Evolutionary conservation across 2,797 vertebrate species (phyloP).

Genomic region (Zalophus californianus): DNA sequence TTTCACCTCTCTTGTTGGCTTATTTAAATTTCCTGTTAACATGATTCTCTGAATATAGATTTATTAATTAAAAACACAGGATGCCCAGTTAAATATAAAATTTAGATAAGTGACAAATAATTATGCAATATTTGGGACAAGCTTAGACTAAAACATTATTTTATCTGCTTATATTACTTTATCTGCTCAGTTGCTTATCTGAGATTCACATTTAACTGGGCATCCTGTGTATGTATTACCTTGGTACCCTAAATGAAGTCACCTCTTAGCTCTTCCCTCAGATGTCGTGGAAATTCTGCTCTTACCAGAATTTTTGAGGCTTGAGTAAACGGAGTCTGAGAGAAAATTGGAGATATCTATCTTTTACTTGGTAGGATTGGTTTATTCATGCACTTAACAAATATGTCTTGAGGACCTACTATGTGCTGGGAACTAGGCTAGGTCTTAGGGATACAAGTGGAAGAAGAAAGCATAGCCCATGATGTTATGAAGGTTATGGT

Average conservation of each 20-base stretch:
- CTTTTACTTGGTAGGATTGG: not conserved
- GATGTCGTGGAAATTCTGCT: not conserved
- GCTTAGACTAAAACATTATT: not conserved
- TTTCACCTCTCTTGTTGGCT: not conserved
- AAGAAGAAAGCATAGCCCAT: not conserved
- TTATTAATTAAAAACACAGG: conserved; percentile 13
- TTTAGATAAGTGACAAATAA: not conserved
- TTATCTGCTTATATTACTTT: too few species aligned
- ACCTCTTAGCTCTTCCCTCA: not conserved
- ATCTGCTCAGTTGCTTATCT: not conserved
- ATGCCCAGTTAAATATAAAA: not conserved
- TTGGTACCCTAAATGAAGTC: not conserved
- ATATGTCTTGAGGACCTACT: not conserved
- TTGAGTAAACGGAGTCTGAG: not conserved
- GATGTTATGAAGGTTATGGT: not conserved
- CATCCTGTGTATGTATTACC: not conserved
- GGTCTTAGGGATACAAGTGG: not conserved
- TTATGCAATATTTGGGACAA: not conserved
- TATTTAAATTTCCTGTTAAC: not conserved
- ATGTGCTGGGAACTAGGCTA: not conserved
- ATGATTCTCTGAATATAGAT: not conserved
- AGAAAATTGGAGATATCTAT: not conserved
- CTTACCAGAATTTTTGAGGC: not conserved
- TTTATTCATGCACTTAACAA: not conserved
- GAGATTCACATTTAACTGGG: not conserved